Percentiles rank a stretch among this genome's conserved stretches.
Evolutionary conservation across 2,797 vertebrate genomes (phyloP).

Genomic region (Tenualosa ilisha): DNA sequence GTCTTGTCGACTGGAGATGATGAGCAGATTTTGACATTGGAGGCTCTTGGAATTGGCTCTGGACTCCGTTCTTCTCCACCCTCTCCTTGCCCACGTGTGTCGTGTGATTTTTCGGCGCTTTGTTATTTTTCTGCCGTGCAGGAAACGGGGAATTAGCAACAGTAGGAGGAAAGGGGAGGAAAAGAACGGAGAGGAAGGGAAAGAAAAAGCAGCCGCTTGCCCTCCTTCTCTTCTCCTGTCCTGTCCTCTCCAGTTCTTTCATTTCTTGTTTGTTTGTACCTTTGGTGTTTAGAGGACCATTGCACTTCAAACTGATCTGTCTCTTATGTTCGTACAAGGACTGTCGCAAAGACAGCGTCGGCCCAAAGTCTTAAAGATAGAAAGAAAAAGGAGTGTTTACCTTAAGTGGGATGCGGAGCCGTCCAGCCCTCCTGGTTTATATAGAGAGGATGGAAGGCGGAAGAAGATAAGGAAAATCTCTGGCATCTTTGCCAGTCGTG

Average conservation of each 20-base stretch:
- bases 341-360: neutral
- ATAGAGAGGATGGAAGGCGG: constrained; percentile 41
- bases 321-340: constrained; percentile 50
- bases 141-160: constrained; percentile 80
- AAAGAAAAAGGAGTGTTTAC: constrained; percentile 39
- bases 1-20: constrained; percentile 56
- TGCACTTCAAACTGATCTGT: constrained; percentile 60
- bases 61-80: constrained; percentile 20
- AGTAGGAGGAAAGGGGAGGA: constrained; percentile 64
- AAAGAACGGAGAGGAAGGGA: constrained; percentile 55
- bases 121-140: constrained; percentile 64
- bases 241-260: constrained; percentile 38
- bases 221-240: constrained; percentile 55
- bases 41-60: constrained; percentile 30
- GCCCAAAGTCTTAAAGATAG: constrained; percentile 38
- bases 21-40: constrained; percentile 70
- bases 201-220: constrained; percentile 71
- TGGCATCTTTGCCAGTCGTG: constrained; percentile 36
- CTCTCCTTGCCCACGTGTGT: constrained; percentile 70
- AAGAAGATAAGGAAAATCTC: constrained; percentile 44
- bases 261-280: constrained; percentile 61
- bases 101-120: constrained; percentile 65
- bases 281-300: constrained; percentile 63
- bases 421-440: constrained; percentile 44
- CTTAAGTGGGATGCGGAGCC: constrained; percentile 47